Percentiles rank a stretch among this genome's conserved stretches.
These are phyloP conservation scores for Frankliniella intonsa DNA, from an alignment of 2,888 invertebrate species.

Conservation along the genomic window DNA sequence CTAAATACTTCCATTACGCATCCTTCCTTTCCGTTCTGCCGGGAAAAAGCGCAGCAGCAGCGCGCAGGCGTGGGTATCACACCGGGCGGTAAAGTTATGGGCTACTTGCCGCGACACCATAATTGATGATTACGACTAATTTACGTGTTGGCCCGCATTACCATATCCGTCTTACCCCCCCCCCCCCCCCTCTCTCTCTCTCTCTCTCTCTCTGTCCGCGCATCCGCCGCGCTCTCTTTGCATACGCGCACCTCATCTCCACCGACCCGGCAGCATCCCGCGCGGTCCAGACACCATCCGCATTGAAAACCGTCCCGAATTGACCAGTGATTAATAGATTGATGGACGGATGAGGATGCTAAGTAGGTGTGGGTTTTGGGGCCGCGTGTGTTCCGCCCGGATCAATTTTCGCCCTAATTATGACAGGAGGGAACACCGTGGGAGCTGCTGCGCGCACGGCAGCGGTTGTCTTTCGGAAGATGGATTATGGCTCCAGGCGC, in stretches of 20 bases:
- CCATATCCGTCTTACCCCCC: not conserved
- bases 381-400: not conserved
- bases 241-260: slow-evolving; percentile 13
- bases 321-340: slow-evolving; percentile 23
- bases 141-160: not conserved
- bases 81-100: not conserved
- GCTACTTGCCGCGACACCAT: not conserved
- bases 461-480: not conserved
- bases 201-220: slow-evolving; percentile 6
- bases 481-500: not conserved
- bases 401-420: slow-evolving; percentile 25
- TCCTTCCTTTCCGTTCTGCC: too few relatives aligned
- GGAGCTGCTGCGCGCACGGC: not conserved
- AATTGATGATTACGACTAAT: slow-evolving; percentile 6
- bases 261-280: slow-evolving; percentile 32
- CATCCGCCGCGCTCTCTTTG: slow-evolving; percentile 3
- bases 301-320: slow-evolving; percentile 17
- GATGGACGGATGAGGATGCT: slow-evolving; percentile 1
- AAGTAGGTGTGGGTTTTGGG: slow-evolving; percentile 21
- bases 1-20: too few relatives aligned
- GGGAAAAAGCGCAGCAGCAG: too few relatives aligned
- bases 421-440: not conserved
- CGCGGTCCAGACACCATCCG: slow-evolving; percentile 23
- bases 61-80: not conserved
- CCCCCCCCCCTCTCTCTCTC: not conserved